Base-by-base conservation (phyloP, 2,888 invertebrate species). In the Orthonychiurus folsomi region DNA sequence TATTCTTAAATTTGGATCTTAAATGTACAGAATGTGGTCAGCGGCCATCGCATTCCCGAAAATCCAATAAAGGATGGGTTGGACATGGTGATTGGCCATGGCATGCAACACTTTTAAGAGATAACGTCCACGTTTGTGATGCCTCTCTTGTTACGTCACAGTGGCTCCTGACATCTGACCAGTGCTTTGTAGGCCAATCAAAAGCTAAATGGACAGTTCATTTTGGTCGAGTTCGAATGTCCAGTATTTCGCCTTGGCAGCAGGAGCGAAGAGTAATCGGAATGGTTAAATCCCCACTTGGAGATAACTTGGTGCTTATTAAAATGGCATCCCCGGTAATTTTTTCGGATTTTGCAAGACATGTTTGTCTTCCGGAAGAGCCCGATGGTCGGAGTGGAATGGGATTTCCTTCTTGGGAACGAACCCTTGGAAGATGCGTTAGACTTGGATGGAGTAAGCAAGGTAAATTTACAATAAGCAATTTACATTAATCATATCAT, bases 251-350 rank as follows among this genome's bases (percentile, higher is more conserved):
- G 0, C 92, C 93, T 0, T 91, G 91, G 91, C 88, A 89, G 72
- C 91, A 90, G 75, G 88, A 91, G 71, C 53, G 75, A 23, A 68
- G 74, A n/a, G 73, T 76, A 18, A 84, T 91, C n/a, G 90, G 91
- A 28, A 88, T 92, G 86, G 85, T 89, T 20, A 89, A 90, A 71
- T 90, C 90, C 0, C 92, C 91, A 0, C 89, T 92, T 0, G 91
- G 91, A 77, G 92, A 92, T 24, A 91, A 90, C 71, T 82, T 90
- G 3, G 90, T 89, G 0, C 77, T 92, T 61, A 83, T 91, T 52
- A 86, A 90, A 67, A 78, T 93, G 50, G 89, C 90, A 72, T 84
- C 86, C 62, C 83, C 88, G 0, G 82, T 89, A 0, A 84, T 85
- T 74, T 79, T 79, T 67, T 88, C 88, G 0, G 91, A 92, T 77